Conservation (phyloP, 2,113 vertebrate species). For the Macaca mulatta region DNA sequence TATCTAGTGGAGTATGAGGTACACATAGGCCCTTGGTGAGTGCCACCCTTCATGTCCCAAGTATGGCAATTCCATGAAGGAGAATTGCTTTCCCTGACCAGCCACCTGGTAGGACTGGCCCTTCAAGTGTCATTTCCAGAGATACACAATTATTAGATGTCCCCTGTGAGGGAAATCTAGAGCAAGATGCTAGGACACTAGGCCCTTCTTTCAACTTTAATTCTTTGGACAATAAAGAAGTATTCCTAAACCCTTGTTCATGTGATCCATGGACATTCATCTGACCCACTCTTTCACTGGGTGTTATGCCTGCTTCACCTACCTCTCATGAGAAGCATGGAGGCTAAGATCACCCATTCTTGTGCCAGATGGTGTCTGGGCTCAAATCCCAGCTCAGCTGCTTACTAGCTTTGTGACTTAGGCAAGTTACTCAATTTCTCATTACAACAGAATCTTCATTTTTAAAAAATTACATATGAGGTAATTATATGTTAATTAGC, state of each 20-base stretch:
- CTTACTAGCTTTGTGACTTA: background rate
- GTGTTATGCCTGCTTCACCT: background rate
- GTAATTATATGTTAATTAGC: background rate
- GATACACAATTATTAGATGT: background rate
- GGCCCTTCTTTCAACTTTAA: background rate
- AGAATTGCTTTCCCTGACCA: background rate
- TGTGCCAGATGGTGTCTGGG: background rate
- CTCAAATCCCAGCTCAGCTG: background rate
- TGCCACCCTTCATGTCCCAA: background rate
- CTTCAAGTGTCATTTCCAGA: background rate
- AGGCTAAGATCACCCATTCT: background rate
- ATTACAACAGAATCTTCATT: background rate
- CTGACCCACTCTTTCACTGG: background rate
- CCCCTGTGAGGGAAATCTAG: background rate
- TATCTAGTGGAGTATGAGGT: constrained; percentile 42
- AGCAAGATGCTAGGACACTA: background rate
- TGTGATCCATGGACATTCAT: too few relatives aligned
- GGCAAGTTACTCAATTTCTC: background rate
- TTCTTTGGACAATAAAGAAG: background rate
- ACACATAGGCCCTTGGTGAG: background rate
- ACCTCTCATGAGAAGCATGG: background rate
- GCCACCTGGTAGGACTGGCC: background rate
- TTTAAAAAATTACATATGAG: background rate
- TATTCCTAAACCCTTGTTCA: background rate
- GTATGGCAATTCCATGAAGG: background rate